phyloP scores from a whole-genome alignment of 2,797 vertebrate genomes.

The Crenuchus spilurus region DNA sequence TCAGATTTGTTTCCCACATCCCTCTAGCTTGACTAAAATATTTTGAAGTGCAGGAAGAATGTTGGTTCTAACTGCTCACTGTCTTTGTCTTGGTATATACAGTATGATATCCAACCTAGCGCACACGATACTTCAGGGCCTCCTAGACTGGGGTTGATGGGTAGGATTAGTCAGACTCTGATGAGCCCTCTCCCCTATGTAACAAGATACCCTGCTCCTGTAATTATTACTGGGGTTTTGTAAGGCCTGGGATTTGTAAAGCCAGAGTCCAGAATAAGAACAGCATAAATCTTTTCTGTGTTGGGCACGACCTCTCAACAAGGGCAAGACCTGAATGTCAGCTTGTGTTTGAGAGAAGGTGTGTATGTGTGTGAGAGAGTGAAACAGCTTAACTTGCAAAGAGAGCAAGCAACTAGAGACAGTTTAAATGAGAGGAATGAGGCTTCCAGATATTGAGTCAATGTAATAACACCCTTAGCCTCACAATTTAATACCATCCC shows the following conservation, averaged over 20 bases:
- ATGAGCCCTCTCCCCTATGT: conserved; percentile 3
- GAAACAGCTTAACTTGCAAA: conserved; percentile 34
- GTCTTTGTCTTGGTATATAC: not conserved
- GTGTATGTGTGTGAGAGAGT: conserved; percentile 20
- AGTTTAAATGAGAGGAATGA: conserved; percentile 62
- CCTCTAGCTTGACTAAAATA: not conserved
- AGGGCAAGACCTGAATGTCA: conserved; percentile 13
- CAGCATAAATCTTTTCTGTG: not conserved
- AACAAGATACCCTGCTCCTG: conserved; percentile 28
- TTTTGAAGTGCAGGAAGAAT: not conserved
- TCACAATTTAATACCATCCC: conserved; percentile 27
- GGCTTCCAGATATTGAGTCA: conserved; percentile 57
- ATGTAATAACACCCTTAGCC: conserved; percentile 56
- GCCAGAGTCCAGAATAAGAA: too few relatives aligned
- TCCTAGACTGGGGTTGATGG: not conserved
- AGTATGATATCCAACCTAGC: not conserved
- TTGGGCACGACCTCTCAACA: not conserved
- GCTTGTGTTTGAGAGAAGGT: conserved; percentile 5
- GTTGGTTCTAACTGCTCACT: not conserved
- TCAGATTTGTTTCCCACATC: not conserved
- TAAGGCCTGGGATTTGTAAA: not conserved
- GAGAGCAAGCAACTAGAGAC: conserved; percentile 47
- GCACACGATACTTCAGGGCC: not conserved
- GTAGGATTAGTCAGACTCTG: conserved; percentile 33
- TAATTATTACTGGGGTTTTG: not conserved